phyloP scores from a whole-genome alignment of 2,113 vertebrate genomes.

The Bos javanicus region DNA sequence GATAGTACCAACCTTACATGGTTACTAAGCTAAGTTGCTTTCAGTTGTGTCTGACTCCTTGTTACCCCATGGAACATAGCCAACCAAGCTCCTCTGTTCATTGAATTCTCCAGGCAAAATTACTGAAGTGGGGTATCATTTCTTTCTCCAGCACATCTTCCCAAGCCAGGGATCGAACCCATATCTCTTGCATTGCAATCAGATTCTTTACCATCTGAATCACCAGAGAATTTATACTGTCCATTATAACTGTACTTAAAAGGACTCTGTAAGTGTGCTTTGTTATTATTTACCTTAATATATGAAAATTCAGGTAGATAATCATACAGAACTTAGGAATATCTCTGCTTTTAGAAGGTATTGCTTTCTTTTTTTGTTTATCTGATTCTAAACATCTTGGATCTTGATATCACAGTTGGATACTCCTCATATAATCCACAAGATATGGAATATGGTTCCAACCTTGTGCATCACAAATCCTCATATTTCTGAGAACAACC shows the following conservation, averaged over 20 bases:
- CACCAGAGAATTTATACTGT: neutral
- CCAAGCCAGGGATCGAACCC: neutral
- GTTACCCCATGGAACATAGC: neutral
- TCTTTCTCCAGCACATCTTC: neutral
- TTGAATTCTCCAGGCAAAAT: neutral
- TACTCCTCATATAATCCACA: neutral
- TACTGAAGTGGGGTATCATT: neutral
- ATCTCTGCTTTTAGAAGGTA: neutral
- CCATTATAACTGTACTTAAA: neutral
- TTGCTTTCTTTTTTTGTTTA: neutral
- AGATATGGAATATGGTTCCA: neutral
- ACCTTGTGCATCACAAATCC: neutral
- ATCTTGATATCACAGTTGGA: neutral
- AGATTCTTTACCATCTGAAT: neutral
- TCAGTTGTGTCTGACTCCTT: neutral
- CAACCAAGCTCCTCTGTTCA: neutral
- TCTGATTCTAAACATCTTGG: neutral
- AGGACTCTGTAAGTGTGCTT: neutral
- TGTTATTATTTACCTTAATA: neutral
- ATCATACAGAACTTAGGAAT: neutral
- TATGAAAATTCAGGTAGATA: neutral
- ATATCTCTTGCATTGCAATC: neutral
- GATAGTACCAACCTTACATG: neutral
- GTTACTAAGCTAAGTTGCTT: neutral
- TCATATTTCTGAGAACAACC: neutral